These are phyloP conservation scores for Oceanodroma leucorhoa DNA, from an alignment of 2,797 vertebrate genomes.

Conservation along the genomic window DNA sequence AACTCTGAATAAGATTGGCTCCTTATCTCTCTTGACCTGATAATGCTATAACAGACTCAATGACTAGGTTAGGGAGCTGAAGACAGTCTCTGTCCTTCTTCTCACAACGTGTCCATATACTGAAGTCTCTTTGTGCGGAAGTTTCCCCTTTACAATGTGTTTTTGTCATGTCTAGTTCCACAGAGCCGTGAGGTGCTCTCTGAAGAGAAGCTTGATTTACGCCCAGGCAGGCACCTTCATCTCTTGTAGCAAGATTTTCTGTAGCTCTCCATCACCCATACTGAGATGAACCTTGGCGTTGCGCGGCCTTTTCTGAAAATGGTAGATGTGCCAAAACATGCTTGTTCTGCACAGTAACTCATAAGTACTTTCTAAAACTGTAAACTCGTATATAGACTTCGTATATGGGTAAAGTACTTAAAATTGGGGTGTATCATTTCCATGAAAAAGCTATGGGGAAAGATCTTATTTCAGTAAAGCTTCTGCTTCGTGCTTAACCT, in stretches of 20 bases:
- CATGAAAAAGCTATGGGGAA: background rate
- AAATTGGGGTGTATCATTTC: rapidly evolving
- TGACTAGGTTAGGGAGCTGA: background rate
- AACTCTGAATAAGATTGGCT: background rate
- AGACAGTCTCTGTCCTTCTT: background rate
- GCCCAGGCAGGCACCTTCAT: background rate
- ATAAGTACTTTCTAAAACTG: background rate
- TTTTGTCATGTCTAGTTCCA: background rate
- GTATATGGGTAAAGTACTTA: background rate
- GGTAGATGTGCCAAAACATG: background rate
- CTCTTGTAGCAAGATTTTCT: background rate
- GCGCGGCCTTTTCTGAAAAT: background rate
- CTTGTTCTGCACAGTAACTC: background rate
- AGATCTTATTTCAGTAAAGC: background rate
- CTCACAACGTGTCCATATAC: background rate
- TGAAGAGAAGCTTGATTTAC: background rate
- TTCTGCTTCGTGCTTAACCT: background rate
- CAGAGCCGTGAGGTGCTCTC: background rate
- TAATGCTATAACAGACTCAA: background rate
- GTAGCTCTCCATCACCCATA: background rate
- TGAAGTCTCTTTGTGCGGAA: background rate
- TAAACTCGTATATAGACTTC: background rate
- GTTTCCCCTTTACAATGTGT: background rate
- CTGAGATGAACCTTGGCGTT: background rate
- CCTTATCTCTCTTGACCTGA: background rate